Evolutionary conservation across 2,797 vertebrate genomes (phyloP).

Genomic region (Amblyopsis hoosieri): DNA sequence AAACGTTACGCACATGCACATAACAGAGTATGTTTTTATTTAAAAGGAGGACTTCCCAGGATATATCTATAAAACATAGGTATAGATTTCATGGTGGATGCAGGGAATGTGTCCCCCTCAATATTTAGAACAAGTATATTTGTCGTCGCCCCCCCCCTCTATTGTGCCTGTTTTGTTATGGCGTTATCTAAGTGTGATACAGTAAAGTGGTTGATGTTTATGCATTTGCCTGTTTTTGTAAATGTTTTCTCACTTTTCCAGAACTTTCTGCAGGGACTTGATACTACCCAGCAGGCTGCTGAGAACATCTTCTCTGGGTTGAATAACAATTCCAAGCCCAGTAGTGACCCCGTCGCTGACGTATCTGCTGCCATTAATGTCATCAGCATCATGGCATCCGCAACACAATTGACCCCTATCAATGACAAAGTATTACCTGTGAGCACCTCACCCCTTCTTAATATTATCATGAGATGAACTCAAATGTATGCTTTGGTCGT

Average conservation of each 20-base stretch:
- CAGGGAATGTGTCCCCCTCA: too few species aligned
- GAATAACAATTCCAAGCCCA: constrained; percentile 42
- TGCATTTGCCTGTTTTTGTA: background rate
- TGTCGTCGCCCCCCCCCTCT: too few species aligned
- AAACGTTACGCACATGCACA: too few species aligned
- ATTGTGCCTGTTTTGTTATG: too few species aligned
- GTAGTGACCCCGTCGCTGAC: constrained; percentile 37
- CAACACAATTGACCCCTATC: constrained; percentile 1
- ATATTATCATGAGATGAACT: background rate
- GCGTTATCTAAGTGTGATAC: too few species aligned
- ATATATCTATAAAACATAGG: too few species aligned
- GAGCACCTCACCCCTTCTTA: constrained; percentile 23
- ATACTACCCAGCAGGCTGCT: constrained; percentile 54
- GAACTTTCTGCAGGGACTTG: constrained; percentile 67
- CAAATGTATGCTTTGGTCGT: background rate
- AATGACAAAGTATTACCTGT: constrained; percentile 54
- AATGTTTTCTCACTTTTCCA: constrained; percentile 37
- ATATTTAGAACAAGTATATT: too few species aligned
- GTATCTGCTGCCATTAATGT: constrained; percentile 53
- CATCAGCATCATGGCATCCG: constrained; percentile 47
- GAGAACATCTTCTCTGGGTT: constrained; percentile 61
- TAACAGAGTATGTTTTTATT: too few species aligned
- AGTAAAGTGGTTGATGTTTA: background rate
- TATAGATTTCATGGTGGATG: too few species aligned
- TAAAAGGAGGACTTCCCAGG: too few species aligned